phyloP scores from a whole-genome alignment of 2,888 invertebrate genomes.

The Eugnorisma glareosa region DNA sequence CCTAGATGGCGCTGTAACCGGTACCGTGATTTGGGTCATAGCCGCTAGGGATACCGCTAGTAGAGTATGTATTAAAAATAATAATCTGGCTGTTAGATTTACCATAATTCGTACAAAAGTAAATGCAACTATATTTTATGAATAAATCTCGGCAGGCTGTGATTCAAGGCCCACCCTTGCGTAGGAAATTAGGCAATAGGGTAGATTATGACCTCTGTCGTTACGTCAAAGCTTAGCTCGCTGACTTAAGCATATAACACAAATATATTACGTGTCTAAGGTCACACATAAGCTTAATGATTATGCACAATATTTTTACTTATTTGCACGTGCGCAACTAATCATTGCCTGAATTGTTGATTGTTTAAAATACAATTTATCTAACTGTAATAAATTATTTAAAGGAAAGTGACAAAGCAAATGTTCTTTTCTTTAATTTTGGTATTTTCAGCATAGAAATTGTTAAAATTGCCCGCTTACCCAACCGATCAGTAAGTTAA shows the following conservation, averaged over 20 bases:
- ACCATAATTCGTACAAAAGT: slow-evolving; percentile 2
- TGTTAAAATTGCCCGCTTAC: not conserved
- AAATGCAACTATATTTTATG: slow-evolving; percentile 6
- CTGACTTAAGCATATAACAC: slow-evolving; percentile 16
- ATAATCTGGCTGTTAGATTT: not conserved
- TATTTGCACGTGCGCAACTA: slow-evolving; percentile 23
- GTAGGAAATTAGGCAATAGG: slow-evolving; percentile 19
- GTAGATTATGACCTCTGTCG: slow-evolving; percentile 32
- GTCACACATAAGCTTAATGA: slow-evolving; percentile 18
- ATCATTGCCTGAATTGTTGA: not conserved
- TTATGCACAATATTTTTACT: slow-evolving; percentile 5
- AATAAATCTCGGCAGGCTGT: slow-evolving; percentile 10
- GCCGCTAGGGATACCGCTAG: not conserved
- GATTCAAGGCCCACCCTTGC: slow-evolving; percentile 24
- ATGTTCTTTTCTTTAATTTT: not conserved
- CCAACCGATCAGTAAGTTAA: not conserved
- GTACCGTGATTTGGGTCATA: not conserved
- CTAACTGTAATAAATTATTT: not conserved
- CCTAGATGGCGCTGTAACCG: slow-evolving; percentile 68
- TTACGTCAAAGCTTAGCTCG: slow-evolving; percentile 20
- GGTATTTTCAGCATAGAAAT: not conserved
- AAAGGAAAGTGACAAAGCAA: no score
- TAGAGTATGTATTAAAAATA: not conserved
- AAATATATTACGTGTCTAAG: slow-evolving; percentile 24
- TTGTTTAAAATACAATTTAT: not conserved